Conservation (phyloP, 2,888 invertebrate species). For the Rotaria magnacalcarata region DNA sequence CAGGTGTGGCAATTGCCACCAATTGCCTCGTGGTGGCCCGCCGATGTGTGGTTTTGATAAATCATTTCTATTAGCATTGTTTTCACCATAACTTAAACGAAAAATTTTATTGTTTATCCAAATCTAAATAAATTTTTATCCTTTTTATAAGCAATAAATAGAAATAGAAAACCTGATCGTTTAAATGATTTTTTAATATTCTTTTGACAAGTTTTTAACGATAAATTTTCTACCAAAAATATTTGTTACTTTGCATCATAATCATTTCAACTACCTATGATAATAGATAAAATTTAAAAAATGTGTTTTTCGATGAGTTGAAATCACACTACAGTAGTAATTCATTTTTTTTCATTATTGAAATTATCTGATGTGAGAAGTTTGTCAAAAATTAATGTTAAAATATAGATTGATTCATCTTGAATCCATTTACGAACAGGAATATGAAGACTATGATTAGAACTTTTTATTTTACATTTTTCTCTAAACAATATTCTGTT, state of each 20-base stretch:
- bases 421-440: slow-evolving; percentile 93
- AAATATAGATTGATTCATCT: slow-evolving; percentile 86
- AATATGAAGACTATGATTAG: slow-evolving; percentile 95
- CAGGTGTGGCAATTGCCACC: too few species aligned
- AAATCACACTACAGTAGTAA: slow-evolving; percentile 50
- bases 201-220: too few species aligned
- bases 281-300: too few species aligned
- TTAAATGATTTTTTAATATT: too few species aligned
- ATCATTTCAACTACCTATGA: too few species aligned
- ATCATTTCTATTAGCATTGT: slow-evolving; percentile 77
- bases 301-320: too few species aligned
- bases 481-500: slow-evolving; percentile 53
- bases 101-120: slow-evolving; percentile 71
- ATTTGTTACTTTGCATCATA: too few species aligned
- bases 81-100: slow-evolving; percentile 90
- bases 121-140: too few species aligned
- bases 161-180: too few species aligned
- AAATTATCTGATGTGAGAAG: slow-evolving; percentile 96
- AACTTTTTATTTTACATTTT: slow-evolving; percentile 81
- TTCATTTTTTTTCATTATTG: slow-evolving; percentile 94
- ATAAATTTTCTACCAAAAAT: too few species aligned
- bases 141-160: too few species aligned
- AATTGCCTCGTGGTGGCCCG: too few species aligned
- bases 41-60: slow-evolving; percentile 57
- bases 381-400: slow-evolving; percentile 66